Base-by-base conservation (phyloP, 2,797 vertebrate species). In the Gobio occitaniae region DNA sequence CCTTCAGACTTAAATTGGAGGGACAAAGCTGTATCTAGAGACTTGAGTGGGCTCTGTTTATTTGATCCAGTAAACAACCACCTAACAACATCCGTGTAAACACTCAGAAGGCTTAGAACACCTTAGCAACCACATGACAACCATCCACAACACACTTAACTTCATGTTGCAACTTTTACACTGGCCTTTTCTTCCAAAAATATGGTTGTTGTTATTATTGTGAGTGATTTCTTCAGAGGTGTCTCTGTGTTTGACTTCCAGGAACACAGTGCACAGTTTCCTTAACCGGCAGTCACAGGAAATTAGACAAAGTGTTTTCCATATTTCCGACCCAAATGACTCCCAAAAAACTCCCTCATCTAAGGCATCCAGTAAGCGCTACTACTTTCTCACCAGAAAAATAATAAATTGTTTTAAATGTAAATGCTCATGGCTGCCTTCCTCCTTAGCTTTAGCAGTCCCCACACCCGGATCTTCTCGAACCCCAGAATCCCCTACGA, bases 221-320 rank as follows among this genome's bases (percentile, higher is more conserved):
- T 19, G 8, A 54, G 32, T 79, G 0, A 79, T 48, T 65, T 65
- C 38, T 32, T 48, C 25, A 69, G 36, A n/a, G 7, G 16, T 52
- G 44, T 78, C 48, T 80, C 7, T 83, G 25, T 79, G 48, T 69
- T 79, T 87, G 16, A 80, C 12, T 93, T 91, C 84, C 92, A 98
- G 97, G 91, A 99, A 99, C 90, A 96, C 96, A 0, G 91, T 98
- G 87, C 92, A 94, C 91, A 96, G 90, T 86, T 93, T 94, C 61
- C 86, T 92, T 87, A 95, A 92, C 86, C 94, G 94, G 74, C 94
- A 95, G 2, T 92, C 94, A 75, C 94, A 91, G 86, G 94, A 96
- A 3, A 80, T 82, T 52, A 91, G 89, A n/a, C 94, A 90, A 76
- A 96, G 93, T 0, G 50, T 94, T 32, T 95, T 95, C 84, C 89